Base-by-base conservation (phyloP, 2,113 vertebrate genomes). In the Pterophyllum scalare region DNA sequence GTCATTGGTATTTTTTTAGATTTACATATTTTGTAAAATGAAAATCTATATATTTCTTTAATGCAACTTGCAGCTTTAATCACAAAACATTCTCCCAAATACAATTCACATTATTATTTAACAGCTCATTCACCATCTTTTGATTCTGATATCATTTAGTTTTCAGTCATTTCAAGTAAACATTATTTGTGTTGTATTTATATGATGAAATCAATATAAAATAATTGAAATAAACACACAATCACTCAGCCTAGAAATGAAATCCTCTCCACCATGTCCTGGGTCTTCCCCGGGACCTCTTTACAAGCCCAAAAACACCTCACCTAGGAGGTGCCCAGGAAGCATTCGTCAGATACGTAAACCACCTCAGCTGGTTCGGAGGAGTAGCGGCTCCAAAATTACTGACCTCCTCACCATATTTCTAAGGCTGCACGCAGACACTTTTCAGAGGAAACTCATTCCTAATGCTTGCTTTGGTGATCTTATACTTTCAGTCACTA, bases 401-500 rank as follows among this genome's bases (percentile, higher is more conserved):
- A 49, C 35, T 38, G 35, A 38, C 1, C 35, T 38, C 35, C 35
- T 38, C 8, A 38, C 35, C 35, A 28, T 67, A 28, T 28, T 40
- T 19, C 15, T 49, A 28, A 49, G 40, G 22, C 40, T 49, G 64
- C 64, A 67, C 15, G 19, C 40, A 70, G 40, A 67, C 9, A 24
- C 22, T 9, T 24, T 28, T 70, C 40, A 70, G 26, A 46, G 40
- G 64, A 67, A 67, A 70, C 15, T 70, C 40, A 2, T 49, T 24
- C 26, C 40, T 46, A 22, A 67, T 28, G 64, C 22, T 28, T 19
- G 40, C 40, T 26, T 67, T 22, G 26, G 38, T 67, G 64, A 67
- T 67, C 3, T 67, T 46, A n/a, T n/a, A 67, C 43, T 67, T 67
- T 67, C 24, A 67, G 64, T 67, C 43, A 67, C 40, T 70, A 70